Base-by-base conservation (phyloP, 2,888 invertebrate genomes). In the Acleris laterana region DNA sequence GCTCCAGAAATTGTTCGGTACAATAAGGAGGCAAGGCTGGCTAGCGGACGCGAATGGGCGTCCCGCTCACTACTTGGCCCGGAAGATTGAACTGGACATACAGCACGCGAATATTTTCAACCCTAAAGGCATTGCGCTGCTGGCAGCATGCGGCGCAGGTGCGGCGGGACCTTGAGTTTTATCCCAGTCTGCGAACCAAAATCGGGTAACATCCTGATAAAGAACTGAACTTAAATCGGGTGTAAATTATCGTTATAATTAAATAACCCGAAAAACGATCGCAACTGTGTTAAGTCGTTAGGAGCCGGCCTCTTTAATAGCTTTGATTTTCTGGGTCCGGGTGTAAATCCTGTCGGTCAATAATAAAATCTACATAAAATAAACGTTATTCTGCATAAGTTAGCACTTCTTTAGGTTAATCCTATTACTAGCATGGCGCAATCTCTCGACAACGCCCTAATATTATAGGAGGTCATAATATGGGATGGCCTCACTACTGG, bases 101-200 rank as follows among this genome's bases (percentile, higher is more conserved):
- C 13, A 51, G 25, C 25, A 22, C 50, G 13, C 50, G 50, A 6
- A 50, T n/a, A n/a, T n/a, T n/a, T n/a, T n/a, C n/a, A n/a, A n/a
- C n/a, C n/a, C n/a, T n/a, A n/a, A n/a, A n/a, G n/a, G n/a, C 62
- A 49, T 38, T 42, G 20, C 44, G 55, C 55, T 69, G 63, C n/a
- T 48, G 32, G 4, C 63, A 64, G 51, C 74, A 76, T 17, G 74
- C 66, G 3, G n/a, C 62, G 48, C 76, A 74, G 3, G 63, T 55
- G 6, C 70, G 52, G 51, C 71, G 60, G 7, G 1, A 51, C 49
- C 46, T 76, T 72, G n/a, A n/a, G 58, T 16, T 17, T 50, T 42
- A 11, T 52, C n/a, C 17, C 42, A 32, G 20, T 59, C 58, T 3
- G 63, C 53, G 5, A 32, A 9, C 13, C 19, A 25, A n/a, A 46